Evolutionary conservation across 2,113 vertebrate genomes (phyloP).

Genomic region (Sarotherodon lohbergeri): DNA sequence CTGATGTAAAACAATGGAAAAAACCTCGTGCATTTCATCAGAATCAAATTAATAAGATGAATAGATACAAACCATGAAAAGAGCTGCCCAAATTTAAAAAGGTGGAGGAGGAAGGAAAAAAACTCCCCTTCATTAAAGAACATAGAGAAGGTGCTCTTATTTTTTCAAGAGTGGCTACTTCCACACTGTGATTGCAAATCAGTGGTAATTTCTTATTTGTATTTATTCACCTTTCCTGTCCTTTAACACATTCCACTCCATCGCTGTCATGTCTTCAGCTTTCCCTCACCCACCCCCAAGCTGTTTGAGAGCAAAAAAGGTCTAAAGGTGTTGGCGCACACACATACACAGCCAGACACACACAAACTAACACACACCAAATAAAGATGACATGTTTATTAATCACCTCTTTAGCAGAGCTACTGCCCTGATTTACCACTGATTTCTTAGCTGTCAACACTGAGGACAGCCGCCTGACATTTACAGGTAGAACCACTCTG

Average conservation of each 20-base stretch:
- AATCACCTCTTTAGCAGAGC: conserved; percentile 45
- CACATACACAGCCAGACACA: neutral
- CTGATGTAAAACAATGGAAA: neutral
- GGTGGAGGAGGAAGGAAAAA: neutral
- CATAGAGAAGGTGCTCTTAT: neutral
- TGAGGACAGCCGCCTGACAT: conserved; percentile 41
- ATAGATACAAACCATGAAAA: neutral
- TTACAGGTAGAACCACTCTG: conserved; percentile 34
- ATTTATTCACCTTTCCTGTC: neutral
- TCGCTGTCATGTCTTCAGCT: neutral
- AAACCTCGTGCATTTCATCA: neutral
- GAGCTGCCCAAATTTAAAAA: neutral
- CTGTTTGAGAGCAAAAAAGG: neutral
- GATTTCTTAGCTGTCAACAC: conserved; percentile 36
- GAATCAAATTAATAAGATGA: neutral
- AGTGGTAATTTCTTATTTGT: neutral
- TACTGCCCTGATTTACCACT: conserved; percentile 30
- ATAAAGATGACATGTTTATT: conserved; percentile 49
- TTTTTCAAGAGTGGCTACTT: neutral
- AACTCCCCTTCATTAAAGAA: neutral
- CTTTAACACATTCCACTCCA: neutral
- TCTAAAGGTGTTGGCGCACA: neutral
- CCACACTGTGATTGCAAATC: neutral
- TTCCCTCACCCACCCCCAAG: neutral
- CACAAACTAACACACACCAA: neutral